These are phyloP conservation scores for Lypha dubia DNA, from an alignment of 2,888 invertebrate species.

Conservation along the genomic window DNA sequence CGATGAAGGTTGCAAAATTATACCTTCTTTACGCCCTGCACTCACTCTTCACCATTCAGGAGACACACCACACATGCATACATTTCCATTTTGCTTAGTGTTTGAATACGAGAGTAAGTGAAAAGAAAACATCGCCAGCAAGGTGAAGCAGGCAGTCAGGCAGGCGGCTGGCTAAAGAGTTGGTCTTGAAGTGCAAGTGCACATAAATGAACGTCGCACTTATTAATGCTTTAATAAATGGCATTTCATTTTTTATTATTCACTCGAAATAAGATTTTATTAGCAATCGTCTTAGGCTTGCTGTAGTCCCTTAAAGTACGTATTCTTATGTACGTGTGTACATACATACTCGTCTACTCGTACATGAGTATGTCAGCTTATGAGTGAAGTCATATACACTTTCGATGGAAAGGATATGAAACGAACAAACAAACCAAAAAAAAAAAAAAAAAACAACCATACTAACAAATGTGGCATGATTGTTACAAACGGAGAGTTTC, in stretches of 20 bases:
- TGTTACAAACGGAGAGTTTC: constrained; percentile 23
- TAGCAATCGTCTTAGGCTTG: constrained; percentile 27
- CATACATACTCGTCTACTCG: neutral
- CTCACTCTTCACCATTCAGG: neutral
- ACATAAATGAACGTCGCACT: constrained; percentile 79
- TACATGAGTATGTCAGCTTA: neutral
- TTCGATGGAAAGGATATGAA: constrained; percentile 31
- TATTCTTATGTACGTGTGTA: constrained; percentile 11
- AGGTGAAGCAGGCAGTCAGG: constrained; percentile 8
- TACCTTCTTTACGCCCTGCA: neutral
- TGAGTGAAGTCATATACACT: constrained; percentile 38
- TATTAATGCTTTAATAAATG: constrained; percentile 83
- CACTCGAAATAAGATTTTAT: constrained; percentile 70
- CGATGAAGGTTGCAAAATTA: constrained; percentile 67
- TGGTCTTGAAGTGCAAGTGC: constrained; percentile 73
- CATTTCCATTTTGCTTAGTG: constrained; percentile 36
- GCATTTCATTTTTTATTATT: constrained; percentile 83
- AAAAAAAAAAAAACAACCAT: too few species aligned
- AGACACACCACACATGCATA: too few species aligned
- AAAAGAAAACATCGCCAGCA: neutral
- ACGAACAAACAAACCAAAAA: too few species aligned
- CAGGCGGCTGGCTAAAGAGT: constrained; percentile 34
- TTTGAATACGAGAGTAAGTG: constrained; percentile 10
- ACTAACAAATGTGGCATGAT: constrained; percentile 54
- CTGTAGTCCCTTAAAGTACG: constrained; percentile 11